Conservation (phyloP, 2,113 vertebrate species). For the Procavia capensis region DNA sequence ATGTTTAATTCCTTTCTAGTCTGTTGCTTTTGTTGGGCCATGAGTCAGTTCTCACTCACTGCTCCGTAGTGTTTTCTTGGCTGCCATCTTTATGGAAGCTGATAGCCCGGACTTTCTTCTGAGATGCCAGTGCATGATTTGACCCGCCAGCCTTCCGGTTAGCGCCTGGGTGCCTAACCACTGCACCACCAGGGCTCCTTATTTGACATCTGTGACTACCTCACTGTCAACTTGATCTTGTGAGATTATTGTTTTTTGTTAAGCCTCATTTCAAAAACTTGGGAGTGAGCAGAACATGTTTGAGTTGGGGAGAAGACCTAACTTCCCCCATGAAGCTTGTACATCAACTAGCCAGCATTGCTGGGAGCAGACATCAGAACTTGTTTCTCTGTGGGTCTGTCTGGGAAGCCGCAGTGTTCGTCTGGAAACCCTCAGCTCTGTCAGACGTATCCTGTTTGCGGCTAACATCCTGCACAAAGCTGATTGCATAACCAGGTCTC, state of each 20-base stretch:
- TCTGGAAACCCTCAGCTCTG: constrained; percentile 66
- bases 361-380: not conserved
- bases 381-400: not conserved
- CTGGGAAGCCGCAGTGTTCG: constrained; percentile 43
- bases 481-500: constrained; percentile 73
- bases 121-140: not conserved
- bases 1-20: not conserved
- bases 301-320: not conserved
- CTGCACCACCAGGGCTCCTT: not conserved
- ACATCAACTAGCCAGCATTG: not conserved
- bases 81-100: not conserved
- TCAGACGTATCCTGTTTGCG: constrained; percentile 68
- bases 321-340: constrained; percentile 3
- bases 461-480: constrained; percentile 72
- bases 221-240: constrained; percentile 19
- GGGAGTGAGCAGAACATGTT: not conserved
- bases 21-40: not conserved
- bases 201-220: not conserved
- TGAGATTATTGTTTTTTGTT: constrained; percentile 1
- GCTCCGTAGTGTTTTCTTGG: not conserved
- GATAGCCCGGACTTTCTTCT: not conserved
- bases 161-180: not conserved
- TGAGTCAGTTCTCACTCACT: not conserved
- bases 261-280: not conserved
- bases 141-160: not conserved